Base-by-base conservation (phyloP, 2,113 vertebrate genomes). In the Perca fluviatilis region DNA sequence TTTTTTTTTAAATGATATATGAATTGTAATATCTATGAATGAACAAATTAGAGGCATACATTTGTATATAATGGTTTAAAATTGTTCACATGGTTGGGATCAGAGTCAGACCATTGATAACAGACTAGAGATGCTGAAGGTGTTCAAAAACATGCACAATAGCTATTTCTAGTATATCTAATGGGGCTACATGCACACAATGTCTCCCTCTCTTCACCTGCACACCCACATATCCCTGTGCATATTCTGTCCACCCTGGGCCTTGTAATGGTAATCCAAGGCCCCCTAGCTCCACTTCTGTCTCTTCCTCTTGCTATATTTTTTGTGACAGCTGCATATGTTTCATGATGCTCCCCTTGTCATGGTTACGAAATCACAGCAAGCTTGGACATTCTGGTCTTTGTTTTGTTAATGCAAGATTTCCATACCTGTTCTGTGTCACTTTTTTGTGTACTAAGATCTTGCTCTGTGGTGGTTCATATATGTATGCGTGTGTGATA, bases 361-460 rank as follows among this genome's bases (percentile, higher is more conserved):
- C 96, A 97, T 97, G 95, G 96, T 96, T 96, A 95, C 94, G 91
- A 96, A 96, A 96, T 96, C 97, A 96, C 96, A 96, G 96, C 93
- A 96, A 97, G 96, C 95, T 97, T 97, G 96, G 96, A 95, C 86
- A 92, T 92, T 95, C 88, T 94, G 85, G 92, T 94, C 90, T 87
- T 93, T 56, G 90, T 94, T 96, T 96, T 96, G 89, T 92, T 89
- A 82, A 91, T 94, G 94, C 94, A 94, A 95, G 91, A 93, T 93
- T 92, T 94, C 93, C 89, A 93, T 94, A 89, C 93, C 84, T 94
- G 88, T 94, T 93, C 70, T 87, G 85, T 94, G 93, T 92, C 89
- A 90, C 92, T 79, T 93, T 89, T 91, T 92, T 93, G 89, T 95
- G 91, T 93, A 89, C 90, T 90, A 87, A 92, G 88, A 91, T 91